Evolutionary conservation across 2,888 invertebrate genomes (phyloP), one percentile per base, ranked within the genome.

Genomic region (Pedicia rivosa): DNA sequence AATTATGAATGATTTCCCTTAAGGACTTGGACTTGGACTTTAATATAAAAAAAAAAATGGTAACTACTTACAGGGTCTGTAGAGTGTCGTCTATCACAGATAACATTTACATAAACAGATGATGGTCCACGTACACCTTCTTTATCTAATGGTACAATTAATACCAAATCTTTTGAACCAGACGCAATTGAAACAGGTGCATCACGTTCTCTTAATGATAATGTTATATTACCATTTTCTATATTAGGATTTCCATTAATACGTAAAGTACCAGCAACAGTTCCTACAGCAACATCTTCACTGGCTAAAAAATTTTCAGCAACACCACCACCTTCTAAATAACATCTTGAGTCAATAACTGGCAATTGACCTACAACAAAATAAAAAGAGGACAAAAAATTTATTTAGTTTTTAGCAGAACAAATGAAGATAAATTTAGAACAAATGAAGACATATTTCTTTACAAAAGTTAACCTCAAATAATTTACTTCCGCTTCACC

Each of bases 221-320:
- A 68, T 34, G 72, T 71, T 38, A 90, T 86, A 57, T 83, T 80
- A 10, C 88, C 87, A 17, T 57, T 57, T 24, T 68, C 67, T 6
- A 70, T 67, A 40, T 74, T 66, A 2, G 87, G 77, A 59, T 87
- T 81, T 1, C 88, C 90, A 54, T 82, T 75, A 35, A 90, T 78
- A 36, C 78, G 74, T 33, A 90, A 58, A 16, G 76, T 54, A 59
- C 88, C 88, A 41, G 88, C 74, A 34, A 75, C 69, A 46, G 78
- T 75, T 43, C 87, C 86, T 31, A 88, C 75, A 13, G 77, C 69
- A 33, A 78, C 67, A 54, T 86, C 84, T 65, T 91, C 91, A 55
- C 79, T 78, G 48, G 90, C 83, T 57, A 87, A 81, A 59, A 91
- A 84, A 57, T 81, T 88, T 57, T 87, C 88, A 35, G 87, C 86